Evolutionary conservation across 2,797 vertebrate species (phyloP).

Genomic region (Coranthus polyacanthus): DNA sequence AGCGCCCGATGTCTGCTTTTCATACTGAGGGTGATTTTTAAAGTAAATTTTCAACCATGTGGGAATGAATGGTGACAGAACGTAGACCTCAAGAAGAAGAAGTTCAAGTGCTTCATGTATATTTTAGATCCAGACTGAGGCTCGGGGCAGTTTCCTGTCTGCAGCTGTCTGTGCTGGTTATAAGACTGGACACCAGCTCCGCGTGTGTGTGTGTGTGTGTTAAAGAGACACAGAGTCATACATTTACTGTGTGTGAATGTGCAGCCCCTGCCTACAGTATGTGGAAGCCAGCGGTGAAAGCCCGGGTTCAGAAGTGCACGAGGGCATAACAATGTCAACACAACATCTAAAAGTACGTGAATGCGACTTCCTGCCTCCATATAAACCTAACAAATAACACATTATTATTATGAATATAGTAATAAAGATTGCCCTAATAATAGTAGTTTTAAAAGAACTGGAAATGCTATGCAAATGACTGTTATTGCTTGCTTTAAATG

Average conservation of each 20-base stretch:
- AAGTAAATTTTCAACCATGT: neutral
- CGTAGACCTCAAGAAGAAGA: slow-evolving; percentile 7
- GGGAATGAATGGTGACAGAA: neutral
- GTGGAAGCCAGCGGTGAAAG: too few species aligned
- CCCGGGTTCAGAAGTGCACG: too few species aligned
- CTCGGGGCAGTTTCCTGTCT: slow-evolving; percentile 32
- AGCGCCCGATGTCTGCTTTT: neutral
- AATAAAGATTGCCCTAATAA: neutral
- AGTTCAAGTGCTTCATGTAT: slow-evolving; percentile 59
- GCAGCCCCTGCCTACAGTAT: slow-evolving; percentile 6
- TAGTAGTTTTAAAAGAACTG: neutral
- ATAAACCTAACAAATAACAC: neutral
- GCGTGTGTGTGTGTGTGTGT: slow-evolving; percentile 41
- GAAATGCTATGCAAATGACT: neutral
- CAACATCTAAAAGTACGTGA: too few species aligned
- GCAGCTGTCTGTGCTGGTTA: slow-evolving; percentile 26
- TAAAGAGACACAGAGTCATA: too few species aligned
- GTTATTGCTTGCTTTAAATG: neutral
- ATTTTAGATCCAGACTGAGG: slow-evolving; percentile 51
- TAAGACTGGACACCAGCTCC: neutral
- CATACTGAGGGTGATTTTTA: neutral
- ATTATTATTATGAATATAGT: neutral
- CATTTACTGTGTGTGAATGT: slow-evolving; percentile 2
- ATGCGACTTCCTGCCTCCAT: neutral
- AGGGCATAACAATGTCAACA: too few species aligned